Conservation (phyloP, 2,888 invertebrate species). For the Eubasilissa splendida region DNA sequence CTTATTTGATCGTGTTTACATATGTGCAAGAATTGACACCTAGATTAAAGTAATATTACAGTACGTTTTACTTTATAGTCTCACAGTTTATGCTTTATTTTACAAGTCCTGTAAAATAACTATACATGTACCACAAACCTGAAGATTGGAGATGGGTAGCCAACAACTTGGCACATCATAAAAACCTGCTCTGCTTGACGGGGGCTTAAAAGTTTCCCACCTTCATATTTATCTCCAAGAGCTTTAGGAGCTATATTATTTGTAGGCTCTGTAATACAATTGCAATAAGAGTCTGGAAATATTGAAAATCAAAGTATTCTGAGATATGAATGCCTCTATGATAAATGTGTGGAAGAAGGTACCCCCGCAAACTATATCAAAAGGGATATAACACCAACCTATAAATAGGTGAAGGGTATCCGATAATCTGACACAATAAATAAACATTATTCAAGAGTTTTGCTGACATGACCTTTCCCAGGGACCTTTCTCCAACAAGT, state of each 20-base stretch:
- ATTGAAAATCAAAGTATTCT: not conserved
- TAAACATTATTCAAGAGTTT: conserved; percentile 61
- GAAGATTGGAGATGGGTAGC: conserved; percentile 72
- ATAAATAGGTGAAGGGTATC: conserved; percentile 69
- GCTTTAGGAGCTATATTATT: conserved; percentile 77
- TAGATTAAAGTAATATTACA: too few relatives aligned
- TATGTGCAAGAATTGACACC: not conserved
- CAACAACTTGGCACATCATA: conserved; percentile 72
- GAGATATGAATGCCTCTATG: not conserved
- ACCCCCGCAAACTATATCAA: conserved; percentile 25
- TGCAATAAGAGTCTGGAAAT: not conserved
- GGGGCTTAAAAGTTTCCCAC: conserved; percentile 74
- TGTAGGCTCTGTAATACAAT: conserved; percentile 68
- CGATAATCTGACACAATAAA: conserved; percentile 67
- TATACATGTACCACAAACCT: conserved; percentile 63
- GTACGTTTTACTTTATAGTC: too few relatives aligned
- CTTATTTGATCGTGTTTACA: not conserved
- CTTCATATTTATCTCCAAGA: conserved; percentile 75
- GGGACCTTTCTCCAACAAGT: conserved; percentile 57
- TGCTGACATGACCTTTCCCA: conserved; percentile 57
- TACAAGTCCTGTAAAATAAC: not conserved
- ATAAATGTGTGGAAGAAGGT: conserved; percentile 1
- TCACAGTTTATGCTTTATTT: not conserved
- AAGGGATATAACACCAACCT: conserved; percentile 62
- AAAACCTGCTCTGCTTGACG: conserved; percentile 65